Evolutionary conservation across 2,113 vertebrate species (phyloP), one percentile per base, ranked within the genome.

Genomic region (Peucedramus taeniatus): DNA sequence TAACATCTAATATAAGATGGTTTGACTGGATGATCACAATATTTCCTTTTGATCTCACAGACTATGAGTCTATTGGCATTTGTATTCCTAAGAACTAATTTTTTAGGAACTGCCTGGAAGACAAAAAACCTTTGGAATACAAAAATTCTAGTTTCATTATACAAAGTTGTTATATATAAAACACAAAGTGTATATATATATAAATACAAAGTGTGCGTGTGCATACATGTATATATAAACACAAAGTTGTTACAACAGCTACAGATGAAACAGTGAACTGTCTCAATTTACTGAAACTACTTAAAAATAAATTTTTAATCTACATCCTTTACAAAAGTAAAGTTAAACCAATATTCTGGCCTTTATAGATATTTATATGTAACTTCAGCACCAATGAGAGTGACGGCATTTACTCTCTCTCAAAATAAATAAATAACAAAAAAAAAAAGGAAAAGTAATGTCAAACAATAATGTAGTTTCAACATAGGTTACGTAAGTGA

Each of bases 401-500:
- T 21, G 13, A 22, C 27, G 54, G 49, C 37, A 64, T 65, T 65
- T 74, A 86, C 9, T 56, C 14, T 24, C 26, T 9, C 13, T 82
- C 6, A 13, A 79, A 79, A 37, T 40, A 30, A 33, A 40, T 31
- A 35, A 44, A 42, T 42, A 13, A 44, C 12, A 42, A 42, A 40
- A 40, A 33, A 21, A 42, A 47, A 9, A 7, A 4, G 10, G 27
- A 49, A 53, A 90, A 90, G 50, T 20, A 53, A 89, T 26, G 23
- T 87, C 56, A 75, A 94, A 78, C 28, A 80, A 39, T 54, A 77
- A 77, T 19, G 9, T 72, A 87, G 51, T 79, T 92, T 90, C 96
- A 97, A 95, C 6, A 91, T 22, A 74, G 72, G n/a, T 92, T 89
- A 96, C 26, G 6, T 40, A 91, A 80, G 51, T 22, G 53, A 81